Evolutionary conservation across 2,888 invertebrate genomes (phyloP), one percentile per base, ranked within the genome.

Genomic region (Chrysolina oricalcia): DNA sequence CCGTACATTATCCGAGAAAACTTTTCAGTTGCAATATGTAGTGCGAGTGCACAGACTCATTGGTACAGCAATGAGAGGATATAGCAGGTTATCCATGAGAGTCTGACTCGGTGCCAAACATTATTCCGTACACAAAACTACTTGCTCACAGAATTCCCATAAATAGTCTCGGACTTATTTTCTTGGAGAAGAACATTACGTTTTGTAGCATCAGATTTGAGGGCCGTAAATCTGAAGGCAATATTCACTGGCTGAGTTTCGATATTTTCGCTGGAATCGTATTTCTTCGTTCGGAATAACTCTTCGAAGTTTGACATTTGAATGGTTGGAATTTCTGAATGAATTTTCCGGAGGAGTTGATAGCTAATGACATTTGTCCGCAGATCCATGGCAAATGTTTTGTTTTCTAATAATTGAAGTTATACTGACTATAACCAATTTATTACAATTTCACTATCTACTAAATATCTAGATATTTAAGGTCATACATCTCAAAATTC

Each of bases 81-180:
- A 35, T 21, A 64, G 63, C 48, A 50, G 35, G 50, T 48, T 40
- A 70, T 21, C 48, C 59, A 21, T 21, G 69, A 59, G 53, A 64
- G 11, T 62, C 65, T 59, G 46, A 67, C 59, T 72, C 66, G 43
- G 59, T 67, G 72, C 66, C 66, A 59, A 72, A 72, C 72, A 67
- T 72, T 72, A 72, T 50, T 66, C 72, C 35, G 19, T 35, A n/a
- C 40, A 63, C 59, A 70, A 77, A 74, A 59, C 74, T 76, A 63
- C 75, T 74, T 67, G 74, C 69, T 35, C 69, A 76, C 75, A 71
- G 50, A 75, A 69, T 43, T 66, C 56, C 41, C 64, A 69, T 71
- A 76, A 78, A 77, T 77, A 76, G 76, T 74, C 73, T 70, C 69
- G 63, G 56, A 43, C 70, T 53, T 64, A 70, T 75, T 75, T 73